Conservation (phyloP, 2,113 vertebrate genomes). For the Bufo gargarizans region DNA sequence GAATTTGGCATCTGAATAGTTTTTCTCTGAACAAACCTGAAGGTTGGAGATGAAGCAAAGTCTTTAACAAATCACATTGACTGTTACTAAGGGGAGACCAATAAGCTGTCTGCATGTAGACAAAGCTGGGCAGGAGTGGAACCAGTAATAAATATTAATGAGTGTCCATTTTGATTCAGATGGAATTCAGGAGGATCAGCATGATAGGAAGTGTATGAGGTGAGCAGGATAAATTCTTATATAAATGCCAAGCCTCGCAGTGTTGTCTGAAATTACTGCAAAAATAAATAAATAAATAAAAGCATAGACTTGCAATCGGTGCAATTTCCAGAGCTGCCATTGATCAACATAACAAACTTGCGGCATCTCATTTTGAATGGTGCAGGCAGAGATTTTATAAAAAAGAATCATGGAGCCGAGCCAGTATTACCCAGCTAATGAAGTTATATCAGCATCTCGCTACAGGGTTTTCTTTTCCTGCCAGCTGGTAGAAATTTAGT, state of each 20-base stretch:
- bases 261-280: neutral
- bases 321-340: neutral
- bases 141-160: too few species aligned
- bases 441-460: slow-evolving; percentile 27
- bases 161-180: too few species aligned
- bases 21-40: too few species aligned
- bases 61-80: too few species aligned
- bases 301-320: neutral
- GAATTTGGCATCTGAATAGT: too few species aligned
- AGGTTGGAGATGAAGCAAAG: too few species aligned
- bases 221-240: neutral
- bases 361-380: neutral
- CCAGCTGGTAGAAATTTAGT: slow-evolving; percentile 32
- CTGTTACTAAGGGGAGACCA: too few species aligned
- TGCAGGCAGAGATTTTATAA: neutral
- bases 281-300: neutral
- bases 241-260: neutral
- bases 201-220: too few species aligned
- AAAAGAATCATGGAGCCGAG: neutral
- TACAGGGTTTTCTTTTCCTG: slow-evolving; percentile 18
- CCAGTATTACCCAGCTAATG: slow-evolving; percentile 42
- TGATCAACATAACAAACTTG: slow-evolving; percentile 2
- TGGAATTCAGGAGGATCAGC: too few species aligned
- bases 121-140: too few species aligned
- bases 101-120: too few species aligned